phyloP scores from a whole-genome alignment of 2,797 vertebrate species.

The Chromis chromis region DNA sequence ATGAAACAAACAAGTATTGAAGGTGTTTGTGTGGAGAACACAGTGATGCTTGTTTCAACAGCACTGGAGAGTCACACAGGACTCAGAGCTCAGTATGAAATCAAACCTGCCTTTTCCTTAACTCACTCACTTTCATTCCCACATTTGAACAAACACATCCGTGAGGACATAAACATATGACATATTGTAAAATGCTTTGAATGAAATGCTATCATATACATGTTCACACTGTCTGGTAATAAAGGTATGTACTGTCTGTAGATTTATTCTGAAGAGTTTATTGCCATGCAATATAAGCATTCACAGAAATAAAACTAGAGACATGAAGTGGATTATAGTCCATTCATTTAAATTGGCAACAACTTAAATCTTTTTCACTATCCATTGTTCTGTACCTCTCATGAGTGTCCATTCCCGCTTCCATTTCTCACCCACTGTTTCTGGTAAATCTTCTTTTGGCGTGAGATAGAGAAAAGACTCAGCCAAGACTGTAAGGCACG shows the following conservation, averaged over 20 bases:
- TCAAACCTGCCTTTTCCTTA: constrained; percentile 12
- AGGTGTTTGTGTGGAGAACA: constrained; percentile 15
- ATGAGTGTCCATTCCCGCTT: neutral
- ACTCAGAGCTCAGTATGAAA: constrained; percentile 27
- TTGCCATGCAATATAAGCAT: constrained; percentile 10
- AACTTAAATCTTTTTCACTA: neutral
- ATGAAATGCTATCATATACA: constrained; percentile 11
- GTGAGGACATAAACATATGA: neutral
- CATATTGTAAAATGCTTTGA: constrained; percentile 34
- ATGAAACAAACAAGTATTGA: constrained; percentile 6
- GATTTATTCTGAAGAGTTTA: constrained; percentile 24
- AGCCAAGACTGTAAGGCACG: neutral
- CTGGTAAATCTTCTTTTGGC: constrained; percentile 36
- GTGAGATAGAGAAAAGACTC: neutral
- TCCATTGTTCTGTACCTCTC: constrained; percentile 15
- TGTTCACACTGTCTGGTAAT: constrained; percentile 18
- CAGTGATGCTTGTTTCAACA: constrained; percentile 22
- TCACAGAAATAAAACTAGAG: constrained; percentile 40
- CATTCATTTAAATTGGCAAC: neutral
- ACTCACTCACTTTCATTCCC: neutral
- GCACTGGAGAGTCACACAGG: constrained; percentile 25
- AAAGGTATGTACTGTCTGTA: constrained; percentile 1
- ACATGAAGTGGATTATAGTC: neutral
- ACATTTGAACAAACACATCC: constrained; percentile 22
- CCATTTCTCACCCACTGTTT: neutral